phyloP scores from a whole-genome alignment of 2,113 vertebrate genomes.

The Vulpes vulpes region DNA sequence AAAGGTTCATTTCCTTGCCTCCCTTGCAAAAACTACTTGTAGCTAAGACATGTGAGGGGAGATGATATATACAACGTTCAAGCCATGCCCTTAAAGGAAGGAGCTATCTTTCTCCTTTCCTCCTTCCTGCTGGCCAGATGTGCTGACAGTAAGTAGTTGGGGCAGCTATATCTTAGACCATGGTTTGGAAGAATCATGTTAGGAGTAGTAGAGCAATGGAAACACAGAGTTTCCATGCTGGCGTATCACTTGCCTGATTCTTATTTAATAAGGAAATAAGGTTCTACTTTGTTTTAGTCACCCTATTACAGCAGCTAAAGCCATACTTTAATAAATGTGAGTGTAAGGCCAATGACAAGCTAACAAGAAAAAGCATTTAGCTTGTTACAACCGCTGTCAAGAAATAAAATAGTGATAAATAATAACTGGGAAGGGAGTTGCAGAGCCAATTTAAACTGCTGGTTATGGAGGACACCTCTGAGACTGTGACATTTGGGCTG shows the following conservation, averaged over 20 bases:
- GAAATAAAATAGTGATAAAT: not conserved
- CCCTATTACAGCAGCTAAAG: not conserved
- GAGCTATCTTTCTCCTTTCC: not conserved
- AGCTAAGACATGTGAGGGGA: not conserved
- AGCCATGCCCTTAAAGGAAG: not conserved
- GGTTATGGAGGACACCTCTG: not conserved
- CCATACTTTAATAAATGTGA: not conserved
- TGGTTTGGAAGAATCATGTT: not conserved
- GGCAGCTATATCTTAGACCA: not conserved
- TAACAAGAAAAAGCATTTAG: slow-evolving; percentile 16
- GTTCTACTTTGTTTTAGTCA: not conserved
- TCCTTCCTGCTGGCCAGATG: not conserved
- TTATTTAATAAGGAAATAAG: slow-evolving; percentile 1
- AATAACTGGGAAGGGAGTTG: not conserved
- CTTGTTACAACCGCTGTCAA: not conserved
- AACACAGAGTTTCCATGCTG: not conserved
- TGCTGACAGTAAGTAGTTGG: not conserved
- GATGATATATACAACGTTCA: not conserved
- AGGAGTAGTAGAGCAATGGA: not conserved
- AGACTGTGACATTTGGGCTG: not conserved
- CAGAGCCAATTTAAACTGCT: not conserved
- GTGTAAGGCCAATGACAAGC: not conserved
- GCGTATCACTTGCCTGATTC: not conserved
- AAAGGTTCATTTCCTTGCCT: not conserved
- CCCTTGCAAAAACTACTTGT: slow-evolving; percentile 14